Conservation (phyloP, 2,797 vertebrate genomes). For the Lates japonicus region DNA sequence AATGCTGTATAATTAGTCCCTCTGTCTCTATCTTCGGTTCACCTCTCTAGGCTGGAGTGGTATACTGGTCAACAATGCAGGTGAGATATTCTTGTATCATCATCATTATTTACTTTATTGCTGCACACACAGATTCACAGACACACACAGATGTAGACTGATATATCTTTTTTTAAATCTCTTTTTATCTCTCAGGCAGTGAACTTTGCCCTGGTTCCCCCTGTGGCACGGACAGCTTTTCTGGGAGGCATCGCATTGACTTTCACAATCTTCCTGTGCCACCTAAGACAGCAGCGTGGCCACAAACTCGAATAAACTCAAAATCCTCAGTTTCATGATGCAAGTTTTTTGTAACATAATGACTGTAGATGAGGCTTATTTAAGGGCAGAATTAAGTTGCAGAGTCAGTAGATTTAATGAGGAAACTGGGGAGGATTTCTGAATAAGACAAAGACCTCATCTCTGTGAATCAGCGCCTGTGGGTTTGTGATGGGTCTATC, state of each 20-base stretch:
- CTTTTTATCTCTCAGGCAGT: constrained; percentile 75
- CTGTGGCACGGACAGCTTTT: constrained; percentile 85
- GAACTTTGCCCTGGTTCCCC: constrained; percentile 87
- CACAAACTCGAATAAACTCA: constrained; percentile 51
- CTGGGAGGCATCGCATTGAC: constrained; percentile 82
- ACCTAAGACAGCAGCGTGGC: constrained; percentile 80
- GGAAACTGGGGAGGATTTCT: neutral
- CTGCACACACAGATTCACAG: neutral
- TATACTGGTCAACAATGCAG: constrained; percentile 89
- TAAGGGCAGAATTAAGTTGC: neutral
- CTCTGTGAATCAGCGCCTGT: constrained; percentile 3
- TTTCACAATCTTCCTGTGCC: constrained; percentile 87
- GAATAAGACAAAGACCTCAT: neutral
- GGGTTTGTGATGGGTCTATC: neutral
- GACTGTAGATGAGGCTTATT: neutral
- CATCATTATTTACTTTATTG: neutral
- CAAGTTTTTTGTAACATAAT: constrained; percentile 5
- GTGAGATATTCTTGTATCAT: constrained; percentile 60
- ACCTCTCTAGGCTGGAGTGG: constrained; percentile 81
- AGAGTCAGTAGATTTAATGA: neutral
- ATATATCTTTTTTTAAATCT: constrained; percentile 9
- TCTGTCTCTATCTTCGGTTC: neutral
- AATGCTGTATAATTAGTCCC: neutral
- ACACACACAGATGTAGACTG: neutral
- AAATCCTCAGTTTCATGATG: neutral